A percentile compares a stretch with the other conserved stretches of the same genome.
Evolutionary conservation across 2,113 vertebrate genomes (phyloP).

Genomic region (Mustela nigripes): DNA sequence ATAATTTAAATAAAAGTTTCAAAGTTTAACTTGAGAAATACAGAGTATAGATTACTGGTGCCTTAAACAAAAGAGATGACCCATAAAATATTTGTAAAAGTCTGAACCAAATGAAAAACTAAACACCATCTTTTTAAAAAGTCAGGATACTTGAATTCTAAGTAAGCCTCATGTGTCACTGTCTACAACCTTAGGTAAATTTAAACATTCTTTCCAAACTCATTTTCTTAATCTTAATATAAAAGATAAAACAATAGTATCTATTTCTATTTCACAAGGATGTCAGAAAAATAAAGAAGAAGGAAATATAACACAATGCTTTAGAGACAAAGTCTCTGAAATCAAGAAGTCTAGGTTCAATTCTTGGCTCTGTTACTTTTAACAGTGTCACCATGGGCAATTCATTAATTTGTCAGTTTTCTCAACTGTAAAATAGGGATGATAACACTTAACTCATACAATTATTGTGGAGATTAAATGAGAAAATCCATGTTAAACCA

Average conservation of each 20-base stretch:
- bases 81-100: slow-evolving; percentile 19
- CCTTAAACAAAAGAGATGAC: not conserved
- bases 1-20: not conserved
- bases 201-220: slow-evolving; percentile 31
- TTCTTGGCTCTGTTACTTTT: slow-evolving; percentile 3
- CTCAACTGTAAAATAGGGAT: slow-evolving; percentile 1
- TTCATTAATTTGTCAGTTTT: slow-evolving; percentile 28
- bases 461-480: not conserved
- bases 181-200: not conserved
- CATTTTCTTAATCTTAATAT: slow-evolving; percentile 25
- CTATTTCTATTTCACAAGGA: slow-evolving; percentile 25
- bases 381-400: not conserved
- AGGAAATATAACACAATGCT: not conserved
- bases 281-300: not conserved
- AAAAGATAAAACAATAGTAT: slow-evolving; percentile 18
- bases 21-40: slow-evolving; percentile 46
- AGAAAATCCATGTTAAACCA: slow-evolving; percentile 48
- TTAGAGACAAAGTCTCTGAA: slow-evolving; percentile 54
- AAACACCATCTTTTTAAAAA: slow-evolving; percentile 17
- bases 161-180: not conserved
- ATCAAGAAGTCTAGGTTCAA: not conserved
- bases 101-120: not conserved
- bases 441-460: not conserved
- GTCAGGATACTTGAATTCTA: slow-evolving; percentile 5
- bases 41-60: not conserved